phyloP scores from a whole-genome alignment of 2,113 vertebrate genomes.

The Ancistrus triradiatus region DNA sequence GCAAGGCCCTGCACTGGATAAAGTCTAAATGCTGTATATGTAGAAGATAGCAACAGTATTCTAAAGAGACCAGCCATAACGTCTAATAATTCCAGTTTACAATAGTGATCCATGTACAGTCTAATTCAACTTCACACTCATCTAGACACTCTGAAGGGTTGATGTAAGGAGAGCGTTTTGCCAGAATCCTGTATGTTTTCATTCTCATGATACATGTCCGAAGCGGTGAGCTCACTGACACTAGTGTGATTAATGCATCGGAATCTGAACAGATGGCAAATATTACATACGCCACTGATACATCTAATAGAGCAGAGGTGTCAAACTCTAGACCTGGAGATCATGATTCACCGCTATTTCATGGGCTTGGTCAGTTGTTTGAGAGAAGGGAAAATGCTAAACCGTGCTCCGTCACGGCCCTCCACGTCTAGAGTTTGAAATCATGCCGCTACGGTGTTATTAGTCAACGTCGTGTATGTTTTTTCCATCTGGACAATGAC shows the following conservation, averaged over 20 bases:
- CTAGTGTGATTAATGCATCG: neutral
- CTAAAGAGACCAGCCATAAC: too few species aligned
- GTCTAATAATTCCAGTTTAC: too few species aligned
- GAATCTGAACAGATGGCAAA: neutral
- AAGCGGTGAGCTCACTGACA: neutral
- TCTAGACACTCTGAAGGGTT: too few species aligned
- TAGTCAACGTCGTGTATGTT: constrained; percentile 15
- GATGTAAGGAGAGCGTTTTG: neutral
- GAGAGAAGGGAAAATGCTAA: constrained; percentile 6
- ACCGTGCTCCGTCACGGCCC: constrained; percentile 4
- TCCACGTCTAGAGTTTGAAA: constrained; percentile 16
- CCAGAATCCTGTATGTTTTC: neutral
- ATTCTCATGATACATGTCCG: neutral
- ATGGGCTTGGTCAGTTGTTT: constrained; percentile 1
- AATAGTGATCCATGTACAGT: too few species aligned
- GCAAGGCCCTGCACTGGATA: too few species aligned
- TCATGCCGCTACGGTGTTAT: constrained; percentile 17
- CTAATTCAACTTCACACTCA: too few species aligned
- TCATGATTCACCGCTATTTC: neutral
- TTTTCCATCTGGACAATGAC: constrained; percentile 43
- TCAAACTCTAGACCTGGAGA: constrained; percentile 7
- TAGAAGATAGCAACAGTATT: too few species aligned
- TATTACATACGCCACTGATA: neutral
- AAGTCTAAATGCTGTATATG: too few species aligned
- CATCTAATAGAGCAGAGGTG: constrained; percentile 4